Evolutionary conservation across 2,888 invertebrate species (phyloP).

Genomic region (Odontothrips loti): DNA sequence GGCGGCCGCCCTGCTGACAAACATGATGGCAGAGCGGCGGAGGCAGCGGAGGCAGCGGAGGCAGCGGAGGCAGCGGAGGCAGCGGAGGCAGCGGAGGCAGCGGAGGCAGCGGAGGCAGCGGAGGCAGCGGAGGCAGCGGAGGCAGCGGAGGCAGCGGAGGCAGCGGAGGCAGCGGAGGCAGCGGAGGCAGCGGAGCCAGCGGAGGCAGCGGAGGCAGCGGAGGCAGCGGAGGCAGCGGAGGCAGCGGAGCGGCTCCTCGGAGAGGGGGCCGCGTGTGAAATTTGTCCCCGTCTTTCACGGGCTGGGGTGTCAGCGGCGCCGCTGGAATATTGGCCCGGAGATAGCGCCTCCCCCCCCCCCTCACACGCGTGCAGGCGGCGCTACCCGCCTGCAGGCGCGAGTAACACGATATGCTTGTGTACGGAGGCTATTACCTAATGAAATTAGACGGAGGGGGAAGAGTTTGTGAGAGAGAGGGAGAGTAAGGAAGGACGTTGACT

Average conservation of each 20-base stretch:
- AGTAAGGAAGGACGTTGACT: neutral
- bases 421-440: neutral
- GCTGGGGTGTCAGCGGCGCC: neutral
- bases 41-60: too few relatives aligned
- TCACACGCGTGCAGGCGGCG: neutral
- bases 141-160: too few relatives aligned
- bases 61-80: too few relatives aligned
- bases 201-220: too few relatives aligned
- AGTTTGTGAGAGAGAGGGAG: neutral
- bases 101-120: too few relatives aligned
- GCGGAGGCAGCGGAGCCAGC: too few relatives aligned
- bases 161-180: too few relatives aligned
- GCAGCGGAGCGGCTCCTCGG: too few relatives aligned
- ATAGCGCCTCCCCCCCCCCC: neutral
- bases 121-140: too few relatives aligned
- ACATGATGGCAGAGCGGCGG: neutral
- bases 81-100: too few relatives aligned
- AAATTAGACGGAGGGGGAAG: neutral
- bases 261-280: neutral
- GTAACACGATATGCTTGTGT: too few relatives aligned
- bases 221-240: too few relatives aligned
- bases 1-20: neutral
- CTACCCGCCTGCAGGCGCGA: neutral
- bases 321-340: neutral
- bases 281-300: slow-evolving; percentile 1